A percentile compares a stretch with the other conserved stretches of the same genome.
Evolutionary conservation across 1,140 invertebrate genomes (phyloP).

Genomic region (Rhopalosiphum padi): DNA sequence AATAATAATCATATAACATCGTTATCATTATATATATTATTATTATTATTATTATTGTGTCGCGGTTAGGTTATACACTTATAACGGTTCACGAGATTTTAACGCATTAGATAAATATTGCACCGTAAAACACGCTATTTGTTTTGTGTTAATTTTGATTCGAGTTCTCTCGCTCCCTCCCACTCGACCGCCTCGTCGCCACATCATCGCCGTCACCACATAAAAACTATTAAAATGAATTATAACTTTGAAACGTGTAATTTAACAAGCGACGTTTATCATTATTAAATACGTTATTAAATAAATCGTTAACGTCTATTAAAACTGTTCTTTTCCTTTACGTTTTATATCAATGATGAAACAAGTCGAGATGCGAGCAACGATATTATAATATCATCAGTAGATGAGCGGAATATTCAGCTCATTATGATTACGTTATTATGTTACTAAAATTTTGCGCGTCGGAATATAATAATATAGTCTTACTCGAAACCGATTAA

Average conservation of each 20-base stretch:
- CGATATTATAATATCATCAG: not conserved
- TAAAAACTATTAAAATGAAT: constrained; percentile 30
- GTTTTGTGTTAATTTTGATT: constrained; percentile 37
- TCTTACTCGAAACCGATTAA: not conserved
- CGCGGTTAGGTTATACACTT: not conserved
- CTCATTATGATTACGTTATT: too few species aligned
- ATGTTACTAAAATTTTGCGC: too few species aligned
- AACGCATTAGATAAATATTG: constrained; percentile 14
- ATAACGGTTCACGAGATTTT: constrained; percentile 12
- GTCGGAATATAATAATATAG: not conserved
- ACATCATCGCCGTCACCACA: not conserved
- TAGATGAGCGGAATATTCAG: too few species aligned
- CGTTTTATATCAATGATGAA: not conserved
- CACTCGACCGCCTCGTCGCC: too few species aligned
- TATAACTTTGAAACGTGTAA: not conserved
- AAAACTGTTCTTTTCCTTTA: not conserved
- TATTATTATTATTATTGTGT: not conserved
- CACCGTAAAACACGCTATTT: not conserved
- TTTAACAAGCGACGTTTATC: not conserved
- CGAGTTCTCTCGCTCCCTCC: not conserved
- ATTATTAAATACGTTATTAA: not conserved
- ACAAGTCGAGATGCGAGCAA: not conserved
- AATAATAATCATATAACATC: not conserved
- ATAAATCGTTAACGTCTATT: not conserved
- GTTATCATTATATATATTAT: not conserved